Evolutionary conservation across 2,888 invertebrate species (phyloP).

Genomic region (Pecten maximus): DNA sequence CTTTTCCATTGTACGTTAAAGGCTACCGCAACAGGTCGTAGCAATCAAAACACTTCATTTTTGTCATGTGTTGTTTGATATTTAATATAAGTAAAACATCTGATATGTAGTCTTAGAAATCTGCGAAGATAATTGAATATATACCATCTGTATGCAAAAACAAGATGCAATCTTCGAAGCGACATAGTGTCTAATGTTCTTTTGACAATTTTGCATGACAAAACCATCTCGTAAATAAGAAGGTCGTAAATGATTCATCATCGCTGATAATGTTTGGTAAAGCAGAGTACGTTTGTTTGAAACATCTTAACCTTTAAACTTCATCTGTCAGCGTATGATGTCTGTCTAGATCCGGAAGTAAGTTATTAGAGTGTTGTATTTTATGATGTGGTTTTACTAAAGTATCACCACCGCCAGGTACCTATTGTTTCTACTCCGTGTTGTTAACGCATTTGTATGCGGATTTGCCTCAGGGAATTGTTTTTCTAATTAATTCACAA

Average conservation of each 20-base stretch:
- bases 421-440: background rate
- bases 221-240: background rate
- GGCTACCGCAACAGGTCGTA: background rate
- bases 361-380: background rate
- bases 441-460: background rate
- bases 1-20: background rate
- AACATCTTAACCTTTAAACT: background rate
- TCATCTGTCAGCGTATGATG: constrained; percentile 1
- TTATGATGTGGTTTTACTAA: background rate
- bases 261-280: background rate
- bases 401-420: background rate
- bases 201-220: background rate
- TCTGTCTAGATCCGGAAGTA: background rate
- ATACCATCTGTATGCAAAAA: background rate
- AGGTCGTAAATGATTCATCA: background rate
- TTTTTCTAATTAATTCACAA: background rate
- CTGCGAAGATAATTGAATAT: background rate
- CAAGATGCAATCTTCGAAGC: background rate
- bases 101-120: background rate
- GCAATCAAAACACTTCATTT: background rate
- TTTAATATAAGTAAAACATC: background rate
- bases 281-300: background rate
- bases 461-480: background rate
- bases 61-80: background rate
- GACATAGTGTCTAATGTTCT: background rate